Conservation (phyloP, 2,797 vertebrate genomes). For the Glossophaga mutica region DNA sequence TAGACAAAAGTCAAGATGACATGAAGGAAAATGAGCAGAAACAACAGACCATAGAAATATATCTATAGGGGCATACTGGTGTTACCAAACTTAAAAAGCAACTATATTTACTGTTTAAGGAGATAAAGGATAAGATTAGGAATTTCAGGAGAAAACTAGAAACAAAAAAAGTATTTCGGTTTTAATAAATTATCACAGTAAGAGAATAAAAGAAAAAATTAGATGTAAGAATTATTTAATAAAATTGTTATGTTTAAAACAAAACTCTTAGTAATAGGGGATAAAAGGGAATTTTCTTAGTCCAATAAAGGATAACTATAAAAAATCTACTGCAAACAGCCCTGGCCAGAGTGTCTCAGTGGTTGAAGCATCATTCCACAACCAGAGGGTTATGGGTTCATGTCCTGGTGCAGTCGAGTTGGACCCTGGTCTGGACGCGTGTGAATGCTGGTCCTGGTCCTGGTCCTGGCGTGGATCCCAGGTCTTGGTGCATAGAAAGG, state of each 20-base stretch:
- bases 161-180: not conserved
- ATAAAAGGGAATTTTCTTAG: not conserved
- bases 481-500: no score
- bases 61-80: not conserved
- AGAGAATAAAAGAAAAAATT: not conserved
- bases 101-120: not conserved
- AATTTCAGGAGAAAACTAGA: conserved; percentile 10
- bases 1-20: not conserved
- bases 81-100: not conserved
- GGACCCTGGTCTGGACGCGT: no score
- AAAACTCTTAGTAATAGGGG: not conserved
- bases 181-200: not conserved
- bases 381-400: no score
- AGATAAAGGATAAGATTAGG: not conserved
- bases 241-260: conserved; percentile 28
- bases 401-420: no score
- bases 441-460: no score
- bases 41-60: not conserved
- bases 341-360: no score
- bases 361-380: no score
- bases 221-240: not conserved
- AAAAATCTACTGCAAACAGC: not conserved
- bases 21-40: not conserved
- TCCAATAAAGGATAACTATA: not conserved
- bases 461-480: no score